Evolutionary conservation across 2,888 invertebrate species (phyloP), one percentile per base, ranked within the genome.

Genomic region (Lasioglossum vierecki): DNA sequence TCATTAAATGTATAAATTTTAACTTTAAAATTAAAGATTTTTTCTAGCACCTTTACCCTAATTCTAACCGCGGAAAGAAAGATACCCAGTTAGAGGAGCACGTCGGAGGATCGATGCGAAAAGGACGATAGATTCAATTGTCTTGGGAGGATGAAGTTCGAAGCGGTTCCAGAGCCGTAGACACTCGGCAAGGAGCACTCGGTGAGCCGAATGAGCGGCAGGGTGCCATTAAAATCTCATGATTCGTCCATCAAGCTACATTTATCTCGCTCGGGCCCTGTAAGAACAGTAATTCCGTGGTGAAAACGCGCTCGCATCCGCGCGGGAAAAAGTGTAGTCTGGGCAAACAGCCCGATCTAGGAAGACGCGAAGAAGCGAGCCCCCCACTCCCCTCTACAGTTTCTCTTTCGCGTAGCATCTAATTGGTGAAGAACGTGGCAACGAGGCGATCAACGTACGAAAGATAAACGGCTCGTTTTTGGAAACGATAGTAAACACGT

Each of bases 201-300:
- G 70, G 71, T 46, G 80, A 79, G 73, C 76, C 71, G 76, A 79
- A 74, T 68, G 84, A 81, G 76, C 79, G 68, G 72, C 72, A 76
- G 78, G 73, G 78, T 79, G 79, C 81, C 84, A 86, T 86, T 86
- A 86, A 84, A 86, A 84, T 79, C 86, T 86, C 86, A 81, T 86
- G 85, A 86, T 86, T 84, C 86, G 80, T 79, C 77, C 81, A 86
- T 84, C 84, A 82, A 79, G 80, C 73, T 76, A 76, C 77, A 78
- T 84, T 85, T 84, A 84, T 80, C 84, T 85, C 85, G 79, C 84
- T 84, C 46, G 73, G 79, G 41, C 22, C 57, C 49, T 73, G 81
- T 76, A 77, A 79, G 79, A 79, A 68, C 81, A 22, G 81, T 76
- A 84, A 86, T 84, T 85, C 80, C 39, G 22, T 44, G 57, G 26